Percentiles rank a stretch among this genome's conserved stretches.
Evolutionary conservation across 2,797 vertebrate species (phyloP).

Genomic region (Balearica regulorum): DNA sequence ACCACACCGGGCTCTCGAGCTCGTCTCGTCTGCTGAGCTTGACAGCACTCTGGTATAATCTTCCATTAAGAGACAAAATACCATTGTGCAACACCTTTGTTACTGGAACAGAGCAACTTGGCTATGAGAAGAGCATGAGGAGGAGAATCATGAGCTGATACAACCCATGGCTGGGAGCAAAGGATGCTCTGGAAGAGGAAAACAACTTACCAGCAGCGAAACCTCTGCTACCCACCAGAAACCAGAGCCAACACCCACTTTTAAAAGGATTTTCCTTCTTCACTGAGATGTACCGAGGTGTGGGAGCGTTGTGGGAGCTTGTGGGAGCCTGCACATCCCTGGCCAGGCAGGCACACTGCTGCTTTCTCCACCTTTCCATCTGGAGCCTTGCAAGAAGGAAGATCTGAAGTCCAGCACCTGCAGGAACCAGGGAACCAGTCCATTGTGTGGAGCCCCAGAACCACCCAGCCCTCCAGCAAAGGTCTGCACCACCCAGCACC

Average conservation of each 20-base stretch:
- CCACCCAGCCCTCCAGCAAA: neutral
- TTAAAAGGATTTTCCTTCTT: neutral
- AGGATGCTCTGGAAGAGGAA: neutral
- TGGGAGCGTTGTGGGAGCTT: rapidly evolving
- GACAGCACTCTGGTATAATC: neutral
- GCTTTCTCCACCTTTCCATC: neutral
- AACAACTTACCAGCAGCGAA: neutral
- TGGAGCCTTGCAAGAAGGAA: neutral
- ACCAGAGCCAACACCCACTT: neutral
- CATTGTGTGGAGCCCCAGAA: rapidly evolving
- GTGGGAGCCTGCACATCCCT: rapidly evolving
- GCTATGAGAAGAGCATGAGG: neutral
- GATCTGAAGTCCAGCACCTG: neutral
- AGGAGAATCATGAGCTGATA: neutral
- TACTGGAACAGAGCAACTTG: neutral
- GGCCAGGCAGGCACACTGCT: neutral
- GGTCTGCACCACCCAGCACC: neutral
- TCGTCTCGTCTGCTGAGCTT: neutral
- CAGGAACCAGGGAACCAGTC: rapidly evolving
- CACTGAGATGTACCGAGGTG: neutral
- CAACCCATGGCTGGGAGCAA: neutral
- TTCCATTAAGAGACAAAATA: neutral
- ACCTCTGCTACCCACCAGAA: neutral
- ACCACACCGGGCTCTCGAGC: rapidly evolving
- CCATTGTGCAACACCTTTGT: neutral